phyloP scores from a whole-genome alignment of 2,113 vertebrate genomes.

The Ifrita kowaldi region DNA sequence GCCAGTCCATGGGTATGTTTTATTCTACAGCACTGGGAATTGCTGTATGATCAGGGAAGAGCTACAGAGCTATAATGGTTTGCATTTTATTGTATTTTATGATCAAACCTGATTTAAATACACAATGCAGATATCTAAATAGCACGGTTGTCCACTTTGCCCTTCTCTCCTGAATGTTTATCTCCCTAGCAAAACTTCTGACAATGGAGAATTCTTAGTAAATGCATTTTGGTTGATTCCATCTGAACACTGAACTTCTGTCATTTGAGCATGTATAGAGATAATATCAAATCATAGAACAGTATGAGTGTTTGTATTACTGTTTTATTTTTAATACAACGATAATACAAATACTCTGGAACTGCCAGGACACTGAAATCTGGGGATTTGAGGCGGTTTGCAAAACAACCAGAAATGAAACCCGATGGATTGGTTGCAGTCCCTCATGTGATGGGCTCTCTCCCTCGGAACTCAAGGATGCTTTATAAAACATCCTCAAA shows the following conservation, averaged over 20 bases:
- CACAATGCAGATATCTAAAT: neutral
- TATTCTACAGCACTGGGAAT: neutral
- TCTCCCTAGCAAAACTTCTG: neutral
- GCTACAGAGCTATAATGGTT: neutral
- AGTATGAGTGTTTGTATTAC: neutral
- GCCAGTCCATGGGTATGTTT: neutral
- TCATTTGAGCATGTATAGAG: neutral
- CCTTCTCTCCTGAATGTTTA: neutral
- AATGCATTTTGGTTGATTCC: neutral
- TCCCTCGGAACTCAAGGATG: neutral
- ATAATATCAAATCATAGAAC: neutral
- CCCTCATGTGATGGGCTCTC: neutral
- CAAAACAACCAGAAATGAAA: neutral
- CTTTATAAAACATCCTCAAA: neutral
- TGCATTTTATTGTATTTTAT: neutral
- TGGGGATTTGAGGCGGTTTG: neutral
- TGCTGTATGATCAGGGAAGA: neutral
- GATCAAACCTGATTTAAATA: neutral
- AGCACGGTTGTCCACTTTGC: neutral
- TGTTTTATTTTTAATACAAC: neutral
- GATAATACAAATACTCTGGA: neutral
- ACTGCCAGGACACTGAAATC: neutral
- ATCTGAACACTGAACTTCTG: neutral
- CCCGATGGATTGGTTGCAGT: neutral
- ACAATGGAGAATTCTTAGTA: neutral